A percentile compares a stretch with the other conserved stretches of the same genome.
Conservation (phyloP, 2,888 invertebrate genomes). For the Callyntrura guangdongensis region DNA sequence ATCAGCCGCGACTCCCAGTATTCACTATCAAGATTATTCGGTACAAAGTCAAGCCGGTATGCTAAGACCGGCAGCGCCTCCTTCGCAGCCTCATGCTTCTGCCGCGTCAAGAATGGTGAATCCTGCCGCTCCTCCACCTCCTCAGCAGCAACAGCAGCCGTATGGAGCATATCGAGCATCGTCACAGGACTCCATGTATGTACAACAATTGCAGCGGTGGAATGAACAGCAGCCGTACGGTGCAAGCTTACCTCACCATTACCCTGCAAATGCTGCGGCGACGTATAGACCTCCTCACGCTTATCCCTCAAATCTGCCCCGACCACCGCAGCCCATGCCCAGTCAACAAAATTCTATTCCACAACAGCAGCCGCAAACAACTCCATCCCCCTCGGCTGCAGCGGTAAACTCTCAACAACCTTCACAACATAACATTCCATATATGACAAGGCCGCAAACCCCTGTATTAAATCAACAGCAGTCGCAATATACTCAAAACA, state of each 20-base stretch:
- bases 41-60: conserved; percentile 83
- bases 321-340: conserved; percentile 82
- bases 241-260: conserved; percentile 85
- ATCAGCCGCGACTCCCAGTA: conserved; percentile 81
- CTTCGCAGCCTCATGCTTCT: conserved; percentile 80
- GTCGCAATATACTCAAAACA: conserved; percentile 82
- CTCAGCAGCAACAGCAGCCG: conserved; percentile 79
- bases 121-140: conserved; percentile 77
- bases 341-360: conserved; percentile 86
- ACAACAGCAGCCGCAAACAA: conserved; percentile 86
- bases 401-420: conserved; percentile 85
- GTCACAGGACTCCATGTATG: conserved; percentile 83
- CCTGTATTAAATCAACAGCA: conserved; percentile 82
- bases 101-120: conserved; percentile 82
- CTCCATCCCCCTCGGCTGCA: conserved; percentile 85
- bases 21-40: conserved; percentile 84
- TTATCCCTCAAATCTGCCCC: conserved; percentile 83
- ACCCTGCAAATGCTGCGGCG: conserved; percentile 83
- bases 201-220: conserved; percentile 84
- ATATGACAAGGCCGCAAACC: conserved; percentile 83
- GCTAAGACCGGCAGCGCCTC: conserved; percentile 81
- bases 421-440: conserved; percentile 84
- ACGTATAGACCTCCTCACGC: conserved; percentile 84
- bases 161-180: conserved; percentile 80
- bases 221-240: conserved; percentile 85